Evolutionary conservation across 2,113 vertebrate genomes (phyloP), one percentile per base, ranked within the genome.

Genomic region (Cyprinodon brontotheroides): DNA sequence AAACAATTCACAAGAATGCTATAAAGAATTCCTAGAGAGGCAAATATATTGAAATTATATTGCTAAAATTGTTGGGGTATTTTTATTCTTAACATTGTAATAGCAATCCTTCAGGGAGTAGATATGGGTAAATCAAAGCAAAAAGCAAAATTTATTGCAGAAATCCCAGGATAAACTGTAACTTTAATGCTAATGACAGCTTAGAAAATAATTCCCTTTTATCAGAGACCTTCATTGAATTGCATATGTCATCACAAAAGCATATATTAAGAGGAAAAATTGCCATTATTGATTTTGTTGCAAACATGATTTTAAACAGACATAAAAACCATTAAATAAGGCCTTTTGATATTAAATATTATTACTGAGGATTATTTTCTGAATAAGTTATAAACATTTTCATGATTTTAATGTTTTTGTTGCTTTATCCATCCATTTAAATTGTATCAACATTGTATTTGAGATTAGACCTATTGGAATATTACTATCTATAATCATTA

Each of bases 1-100:
- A 80, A 86, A 77, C 75, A 67, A 66, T 4, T 66, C 47, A 60
- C 71, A 68, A 7, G 65, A 47, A 39, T 66, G 22, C 39, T 10
- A 72, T 57, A 38, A 38, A 48, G 63, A 47, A 69, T 14, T 60
- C 48, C 59, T 39, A 22, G 9, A 29, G 14, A 61, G 17, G 17
- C 17, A 57, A 53, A 41, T 9, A 41, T 29, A 29, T 29, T 29
- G 29, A 29, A 29, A 29, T 29, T 29, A 29, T 29, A 29, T 29
- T 29, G 29, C 29, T 29, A 29, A 29, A 29, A 29, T 29, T 29
- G 29, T 29, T 29, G 29, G 1, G 29, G 29, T 29, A 29, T 29
- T 29, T 29, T 29, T 29, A 29, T 29, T 29, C 29, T 41, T 41
- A 41, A 41, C 41, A 41, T 41, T 41, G 41, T 9, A 41, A 41